Conservation (phyloP, 2,797 vertebrate species). For the Falco novaeseelandiae region DNA sequence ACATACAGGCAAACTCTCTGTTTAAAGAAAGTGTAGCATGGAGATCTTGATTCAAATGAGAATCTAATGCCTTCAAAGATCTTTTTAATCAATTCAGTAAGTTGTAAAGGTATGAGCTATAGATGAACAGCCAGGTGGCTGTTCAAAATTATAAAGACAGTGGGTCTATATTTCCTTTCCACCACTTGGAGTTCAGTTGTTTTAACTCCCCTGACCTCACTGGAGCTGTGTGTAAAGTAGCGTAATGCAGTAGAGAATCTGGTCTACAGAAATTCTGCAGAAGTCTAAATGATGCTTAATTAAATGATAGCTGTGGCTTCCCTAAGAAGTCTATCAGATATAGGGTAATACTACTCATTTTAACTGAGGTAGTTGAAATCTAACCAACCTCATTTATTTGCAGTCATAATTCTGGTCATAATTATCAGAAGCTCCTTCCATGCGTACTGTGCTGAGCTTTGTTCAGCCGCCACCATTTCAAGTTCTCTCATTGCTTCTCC, state of each 20-base stretch:
- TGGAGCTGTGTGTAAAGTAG: not conserved
- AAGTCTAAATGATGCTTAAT: not conserved
- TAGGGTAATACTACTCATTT: not conserved
- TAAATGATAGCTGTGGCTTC: not conserved
- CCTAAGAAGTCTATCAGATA: not conserved
- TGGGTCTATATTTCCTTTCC: not conserved
- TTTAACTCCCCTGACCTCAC: not conserved
- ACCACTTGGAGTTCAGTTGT: not conserved
- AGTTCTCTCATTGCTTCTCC: not conserved
- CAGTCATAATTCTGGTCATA: not conserved
- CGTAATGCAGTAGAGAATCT: not conserved
- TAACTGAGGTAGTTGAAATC: not conserved
- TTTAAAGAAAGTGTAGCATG: not conserved
- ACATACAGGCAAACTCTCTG: not conserved
- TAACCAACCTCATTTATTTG: not conserved
- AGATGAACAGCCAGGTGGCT: not conserved
- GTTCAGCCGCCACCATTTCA: not conserved
- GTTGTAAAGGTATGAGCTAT: not conserved
- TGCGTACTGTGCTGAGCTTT: not conserved
- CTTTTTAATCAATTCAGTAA: not conserved
- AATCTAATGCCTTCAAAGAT: not conserved
- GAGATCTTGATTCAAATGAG: not conserved
- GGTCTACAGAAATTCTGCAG: not conserved
- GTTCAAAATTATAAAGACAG: not conserved
- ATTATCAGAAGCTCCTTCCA: not conserved